Base-by-base conservation (phyloP, 2,888 invertebrate genomes). In the Acanthopleura granulata region DNA sequence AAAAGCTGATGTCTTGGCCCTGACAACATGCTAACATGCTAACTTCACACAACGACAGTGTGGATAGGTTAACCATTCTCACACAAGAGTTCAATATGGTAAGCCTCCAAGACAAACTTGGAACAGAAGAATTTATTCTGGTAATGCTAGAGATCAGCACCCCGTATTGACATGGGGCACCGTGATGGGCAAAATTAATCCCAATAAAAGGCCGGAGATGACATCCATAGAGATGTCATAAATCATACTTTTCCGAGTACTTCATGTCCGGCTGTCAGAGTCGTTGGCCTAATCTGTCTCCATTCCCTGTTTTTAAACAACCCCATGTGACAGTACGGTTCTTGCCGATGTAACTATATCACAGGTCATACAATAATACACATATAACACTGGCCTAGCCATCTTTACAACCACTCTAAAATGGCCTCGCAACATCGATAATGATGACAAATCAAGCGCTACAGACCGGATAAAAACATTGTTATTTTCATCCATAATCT, bases 261-360 rank as follows among this genome's bases (percentile, higher is more conserved):
- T 66, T 66, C 29, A 66, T 66, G 66, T 66, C 66, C 66, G 66
- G 66, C 66, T 66, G 66, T 66, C 66, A 66, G 16, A 66, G 27
- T 27, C 66, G 4, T 27, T 27, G 29, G 66, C 66, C 66, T 66
- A 66, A 66, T 66, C 66, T 66, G 29, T 66, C 66, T 66, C 66
- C 29, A 66, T 66, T 66, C 29, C 66, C 29, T 22, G 66, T 66
- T 66, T 66, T 66, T 66, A 66, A 66, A 22, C 66, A 66, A 66
- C 27, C 66, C 29, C 66, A 27, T 27, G 29, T 66, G 66, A 66
- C 66, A 66, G 66, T 27, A 66, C 6, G 66, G 29, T 16, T 66
- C 66, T 66, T 16, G 18, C 25, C 18, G 12, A 66, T 66, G 29
- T 27, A 27, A 27, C 22, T 27, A 14, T 66, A 66, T 66, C 9